These are phyloP conservation scores for Nephila pilipes DNA, from an alignment of 1,140 invertebrate species.

Conservation along the genomic window DNA sequence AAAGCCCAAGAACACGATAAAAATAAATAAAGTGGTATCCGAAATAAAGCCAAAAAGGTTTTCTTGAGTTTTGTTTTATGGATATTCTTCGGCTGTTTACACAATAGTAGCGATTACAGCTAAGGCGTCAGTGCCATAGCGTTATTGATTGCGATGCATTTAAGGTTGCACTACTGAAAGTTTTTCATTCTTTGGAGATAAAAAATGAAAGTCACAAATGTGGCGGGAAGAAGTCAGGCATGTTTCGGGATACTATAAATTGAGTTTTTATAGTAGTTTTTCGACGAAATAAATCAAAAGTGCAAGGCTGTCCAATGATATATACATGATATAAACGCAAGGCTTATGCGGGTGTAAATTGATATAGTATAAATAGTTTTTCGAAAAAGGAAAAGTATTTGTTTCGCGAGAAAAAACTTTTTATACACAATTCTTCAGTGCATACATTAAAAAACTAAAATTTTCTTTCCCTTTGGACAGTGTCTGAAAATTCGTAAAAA, in stretches of 20 bases:
- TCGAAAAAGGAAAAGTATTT: too few species aligned
- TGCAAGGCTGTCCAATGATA: conserved; percentile 2
- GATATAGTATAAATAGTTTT: too few species aligned
- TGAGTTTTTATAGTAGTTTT: conserved; percentile 39
- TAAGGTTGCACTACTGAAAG: conserved; percentile 36
- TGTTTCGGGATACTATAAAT: conserved; percentile 65
- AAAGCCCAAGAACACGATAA: conserved; percentile 63
- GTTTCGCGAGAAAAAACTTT: too few species aligned
- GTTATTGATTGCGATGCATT: conserved; percentile 72
- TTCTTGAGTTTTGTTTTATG: conserved; percentile 73
- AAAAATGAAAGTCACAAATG: conserved; percentile 37
- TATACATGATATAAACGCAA: conserved; percentile 11
- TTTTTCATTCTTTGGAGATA: conserved; percentile 25
- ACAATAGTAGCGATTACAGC: conserved; percentile 75
- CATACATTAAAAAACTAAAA: too few species aligned
- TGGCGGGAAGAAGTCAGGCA: conserved; percentile 52
- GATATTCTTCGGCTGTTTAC: conserved; percentile 75
- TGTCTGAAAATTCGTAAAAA: too few species aligned
- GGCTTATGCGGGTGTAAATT: too few species aligned
- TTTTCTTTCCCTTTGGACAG: too few species aligned
- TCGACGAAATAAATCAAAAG: conserved; percentile 24
- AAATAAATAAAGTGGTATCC: conserved; percentile 67
- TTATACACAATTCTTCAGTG: too few species aligned
- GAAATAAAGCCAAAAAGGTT: conserved; percentile 74
- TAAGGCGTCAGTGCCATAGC: conserved; percentile 69